These are phyloP conservation scores for Erythrocercus mccallii DNA, from an alignment of 2,113 vertebrate genomes.

Conservation along the genomic window DNA sequence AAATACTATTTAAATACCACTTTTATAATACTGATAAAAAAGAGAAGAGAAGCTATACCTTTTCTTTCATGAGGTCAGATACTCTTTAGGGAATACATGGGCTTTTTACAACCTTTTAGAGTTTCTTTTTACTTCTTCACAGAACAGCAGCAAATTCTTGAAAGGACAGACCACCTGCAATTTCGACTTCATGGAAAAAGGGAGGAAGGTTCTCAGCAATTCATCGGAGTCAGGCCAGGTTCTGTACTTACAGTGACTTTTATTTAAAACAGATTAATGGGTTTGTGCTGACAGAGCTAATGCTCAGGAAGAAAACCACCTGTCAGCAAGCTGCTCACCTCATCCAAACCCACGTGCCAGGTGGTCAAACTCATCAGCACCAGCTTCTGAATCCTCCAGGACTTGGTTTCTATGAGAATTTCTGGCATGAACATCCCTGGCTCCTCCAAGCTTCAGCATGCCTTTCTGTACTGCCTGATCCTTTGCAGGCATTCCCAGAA, in stretches of 20 bases:
- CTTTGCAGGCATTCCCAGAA: neutral
- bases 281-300: neutral
- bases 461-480: neutral
- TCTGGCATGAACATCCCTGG: neutral
- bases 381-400: neutral
- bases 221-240: neutral
- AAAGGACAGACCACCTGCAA: neutral
- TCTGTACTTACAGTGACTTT: neutral
- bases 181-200: neutral
- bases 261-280: slow-evolving; percentile 39
- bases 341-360: neutral
- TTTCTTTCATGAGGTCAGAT: neutral
- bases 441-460: neutral
- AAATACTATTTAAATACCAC: slow-evolving; percentile 6
- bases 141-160: neutral
- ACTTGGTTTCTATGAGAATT: neutral
- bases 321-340: neutral
- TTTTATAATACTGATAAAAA: slow-evolving; percentile 6
- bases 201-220: neutral
- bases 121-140: neutral
- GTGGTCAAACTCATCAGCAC: neutral
- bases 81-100: neutral
- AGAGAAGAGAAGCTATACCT: neutral
- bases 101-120: neutral
- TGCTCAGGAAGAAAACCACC: slow-evolving; percentile 13